These are phyloP conservation scores for Tenebrio molitor DNA, from an alignment of 1,140 invertebrate genomes.

Conservation along the genomic window DNA sequence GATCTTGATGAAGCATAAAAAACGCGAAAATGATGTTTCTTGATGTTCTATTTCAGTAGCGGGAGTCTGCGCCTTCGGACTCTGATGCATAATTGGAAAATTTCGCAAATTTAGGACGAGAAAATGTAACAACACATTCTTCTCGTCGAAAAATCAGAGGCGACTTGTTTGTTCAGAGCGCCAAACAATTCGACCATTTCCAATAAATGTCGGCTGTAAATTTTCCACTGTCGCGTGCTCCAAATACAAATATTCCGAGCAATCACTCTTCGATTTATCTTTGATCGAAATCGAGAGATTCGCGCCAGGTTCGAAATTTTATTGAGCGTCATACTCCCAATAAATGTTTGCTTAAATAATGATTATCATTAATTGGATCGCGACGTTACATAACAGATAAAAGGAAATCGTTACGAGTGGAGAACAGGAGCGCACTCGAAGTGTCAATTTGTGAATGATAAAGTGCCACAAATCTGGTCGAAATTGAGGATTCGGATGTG, in stretches of 20 bases:
- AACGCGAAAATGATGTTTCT: not conserved
- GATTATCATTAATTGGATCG: not conserved
- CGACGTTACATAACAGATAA: constrained; percentile 4
- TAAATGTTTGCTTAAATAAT: constrained; percentile 14
- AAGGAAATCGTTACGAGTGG: too few species aligned
- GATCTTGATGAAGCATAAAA: constrained; percentile 1
- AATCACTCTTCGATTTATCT: too few species aligned
- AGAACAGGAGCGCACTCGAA: too few species aligned
- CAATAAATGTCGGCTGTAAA: too few species aligned
- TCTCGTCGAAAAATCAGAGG: not conserved
- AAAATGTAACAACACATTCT: not conserved
- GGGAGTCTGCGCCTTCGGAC: constrained; percentile 15
- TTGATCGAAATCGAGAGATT: not conserved
- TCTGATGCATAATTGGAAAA: constrained; percentile 5
- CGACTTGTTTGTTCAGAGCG: too few species aligned
- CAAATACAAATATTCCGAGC: too few species aligned
- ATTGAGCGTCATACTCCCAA: constrained; percentile 1
- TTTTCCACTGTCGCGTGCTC: too few species aligned
- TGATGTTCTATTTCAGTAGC: not conserved
- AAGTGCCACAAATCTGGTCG: not conserved
- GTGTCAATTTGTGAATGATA: too few species aligned
- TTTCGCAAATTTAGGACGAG: constrained; percentile 22
- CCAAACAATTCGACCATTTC: too few species aligned
- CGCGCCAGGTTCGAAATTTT: too few species aligned
- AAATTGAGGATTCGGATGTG: too few species aligned